Base-by-base conservation (phyloP, 2,888 invertebrate genomes). In the Epinotia demarniana region DNA sequence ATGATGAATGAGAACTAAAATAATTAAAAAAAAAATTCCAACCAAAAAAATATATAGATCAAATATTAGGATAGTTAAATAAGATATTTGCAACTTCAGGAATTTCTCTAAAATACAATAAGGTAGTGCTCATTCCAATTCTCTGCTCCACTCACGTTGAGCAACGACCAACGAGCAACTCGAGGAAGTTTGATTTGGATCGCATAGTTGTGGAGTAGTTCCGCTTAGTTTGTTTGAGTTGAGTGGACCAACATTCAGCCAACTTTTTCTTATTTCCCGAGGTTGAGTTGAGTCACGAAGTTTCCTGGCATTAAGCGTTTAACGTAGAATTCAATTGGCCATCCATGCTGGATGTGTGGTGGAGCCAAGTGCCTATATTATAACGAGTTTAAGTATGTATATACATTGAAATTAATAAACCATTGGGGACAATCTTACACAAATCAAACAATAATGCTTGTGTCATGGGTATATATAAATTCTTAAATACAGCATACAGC, bases 141-240 rank as follows among this genome's bases (percentile, higher is more conserved):
- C 49, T 53, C 55, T n/a, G 61, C 46, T 58, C 12, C 23, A 33
- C 58, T 13, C 23, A 19, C 39, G 23, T 53, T n/a, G 60, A 23
- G 49, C 58, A n/a, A n/a, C n/a, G n/a, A n/a, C n/a, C n/a, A n/a
- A n/a, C 33, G 33, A 33, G 33, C 33, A 33, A 3, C 33, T 33
- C 5, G 33, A 33, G 33, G 5, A 33, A 70, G 64, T 75, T 75
- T 71, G 75, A 75, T 71, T 75, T 53, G 53, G 64, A 71, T 43
- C 64, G 70, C 64, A 71, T 75, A 71, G 75, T 75, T 75, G 39
- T n/a, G 33, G 3, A 74, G 57, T 68, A 69, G 69, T 74, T 49
- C 19, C 11, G 16, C 63, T 49, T 16, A 63, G 61, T 72, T 57
- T 39, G 60, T 66, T 70, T 39, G 61, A 67, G 64, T 71, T 33